Evolutionary conservation across 2,888 invertebrate genomes (phyloP), one percentile per base, ranked within the genome.

Genomic region (Aethes cnicana): DNA sequence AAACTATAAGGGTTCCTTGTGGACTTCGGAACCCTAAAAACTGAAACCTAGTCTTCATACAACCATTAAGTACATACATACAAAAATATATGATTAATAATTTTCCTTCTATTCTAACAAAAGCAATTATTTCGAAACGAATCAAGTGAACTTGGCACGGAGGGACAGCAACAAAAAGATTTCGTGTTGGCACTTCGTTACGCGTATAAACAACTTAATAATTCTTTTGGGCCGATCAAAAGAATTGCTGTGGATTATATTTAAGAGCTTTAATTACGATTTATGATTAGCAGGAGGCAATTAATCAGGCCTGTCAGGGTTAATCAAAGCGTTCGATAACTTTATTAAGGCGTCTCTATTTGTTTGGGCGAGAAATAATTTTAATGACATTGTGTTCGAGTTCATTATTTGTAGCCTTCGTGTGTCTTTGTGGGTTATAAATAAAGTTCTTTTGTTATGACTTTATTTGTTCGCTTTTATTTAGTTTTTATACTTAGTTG

Each of bases 271-370:
- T 63, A 65, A 66, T 62, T 64, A 58, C 63, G 56, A 64, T 58
- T 64, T 60, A 62, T 63, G 62, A 55, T 64, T 64, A 68, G 66
- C 61, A 58, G 59, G 33, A 28, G 35, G 56, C 61, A 61, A 71
- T 73, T 72, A 67, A 75, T 73, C 69, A 71, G 59, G 18, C 35
- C 56, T 64, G 67, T 62, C 64, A 53, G 58, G 58, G 58, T 60
- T 62, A 64, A 73, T 74, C 63, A 68, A 64, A 42, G 47, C 35
- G 56, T 58, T 61, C 54, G 43, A 42, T 9, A 8, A 26, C 28
- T 49, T 49, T 50, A 50, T 44, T 50, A 18, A 44, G 44, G 37
- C 32, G 20, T 44, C 50, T 14, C 18, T 9, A 44, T 50, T 37
- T 30, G 14, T 44, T 37, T 37, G 23, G 9, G 17, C 30, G 2